Evolutionary conservation across 2,113 vertebrate genomes (phyloP), one percentile per base, ranked within the genome.

Genomic region (Brachypteracias leptosomus): DNA sequence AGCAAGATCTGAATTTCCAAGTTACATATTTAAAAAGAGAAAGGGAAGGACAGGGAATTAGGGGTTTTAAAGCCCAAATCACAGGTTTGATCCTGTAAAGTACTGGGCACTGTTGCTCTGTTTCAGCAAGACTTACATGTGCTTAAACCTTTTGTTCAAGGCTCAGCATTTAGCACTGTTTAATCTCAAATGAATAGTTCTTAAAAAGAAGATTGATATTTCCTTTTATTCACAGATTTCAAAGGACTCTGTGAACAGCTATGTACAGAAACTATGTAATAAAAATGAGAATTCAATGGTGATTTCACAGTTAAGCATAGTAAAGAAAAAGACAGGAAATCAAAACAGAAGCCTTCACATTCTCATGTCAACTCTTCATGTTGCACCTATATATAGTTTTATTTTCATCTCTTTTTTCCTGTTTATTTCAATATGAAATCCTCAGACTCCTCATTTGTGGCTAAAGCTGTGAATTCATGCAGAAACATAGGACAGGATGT

Each of bases 171-270:
- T 90, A 94, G 21, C 51, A n/a, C 46, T 25, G 29, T 92, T 94
- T 84, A 93, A 96, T 97, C 72, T 95, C 83, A 84, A 74, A 80
- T 88, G 55, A 96, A 93, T 85, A 78, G 55, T 75, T 90, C 85
- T 77, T 67, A 59, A 55, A 88, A 89, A 79, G 47, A 38, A 71
- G 33, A 71, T 26, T 22, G 68, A 28, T 83, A 67, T 83, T 88
- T 91, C 74, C 44, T 94, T 96, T 96, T 57, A 92, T 91, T 26
- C 52, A 52, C 19, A 52, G 42, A 81, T 95, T 91, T 95, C 67
- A 93, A 95, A 93, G 82, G 28, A 66, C 47, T 66, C 20, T 75
- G 11, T 88, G 93, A 95, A 44, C 19, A 57, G 26, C 57, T 71
- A 29, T 57, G 16, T 85, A 54, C 22, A 75, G 55, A 74, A 92